These are phyloP conservation scores for Platycheirus albimanus DNA, from an alignment of 2,888 invertebrate genomes.

Conservation along the genomic window DNA sequence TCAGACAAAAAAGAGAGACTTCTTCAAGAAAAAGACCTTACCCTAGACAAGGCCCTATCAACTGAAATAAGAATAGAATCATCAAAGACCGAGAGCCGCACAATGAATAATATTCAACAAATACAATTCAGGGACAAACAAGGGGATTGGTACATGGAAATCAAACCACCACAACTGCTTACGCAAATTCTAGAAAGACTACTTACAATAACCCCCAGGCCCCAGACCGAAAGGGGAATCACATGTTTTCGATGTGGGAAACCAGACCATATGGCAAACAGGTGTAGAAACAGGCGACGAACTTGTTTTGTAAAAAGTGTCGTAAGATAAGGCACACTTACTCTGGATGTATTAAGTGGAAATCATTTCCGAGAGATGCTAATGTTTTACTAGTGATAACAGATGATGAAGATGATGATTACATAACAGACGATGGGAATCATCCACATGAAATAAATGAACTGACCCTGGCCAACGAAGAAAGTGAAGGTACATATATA, in stretches of 20 bases:
- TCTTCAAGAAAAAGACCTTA: too few species aligned
- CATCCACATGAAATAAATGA: conserved; percentile 12
- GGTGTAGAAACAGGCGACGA: neutral
- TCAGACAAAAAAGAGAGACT: conserved; percentile 24
- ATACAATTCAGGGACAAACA: neutral
- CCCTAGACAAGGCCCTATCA: conserved; percentile 35
- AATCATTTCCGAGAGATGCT: neutral
- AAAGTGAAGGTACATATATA: too few species aligned
- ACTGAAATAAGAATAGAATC: conserved; percentile 51
- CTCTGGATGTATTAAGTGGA: conserved; percentile 1
- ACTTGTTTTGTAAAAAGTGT: too few species aligned
- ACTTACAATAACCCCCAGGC: neutral
- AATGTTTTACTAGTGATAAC: too few species aligned
- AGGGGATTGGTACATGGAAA: neutral
- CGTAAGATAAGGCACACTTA: conserved; percentile 15
- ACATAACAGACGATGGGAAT: too few species aligned
- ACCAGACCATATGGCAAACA: neutral
- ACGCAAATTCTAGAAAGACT: neutral
- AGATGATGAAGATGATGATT: conserved; percentile 1
- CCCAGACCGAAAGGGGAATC: neutral
- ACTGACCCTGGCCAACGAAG: neutral
- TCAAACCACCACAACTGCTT: neutral
- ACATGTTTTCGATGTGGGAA: conserved; percentile 2
- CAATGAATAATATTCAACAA: too few species aligned
- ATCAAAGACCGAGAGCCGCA: conserved; percentile 39